phyloP scores from a whole-genome alignment of 1,140 invertebrate species.

The Drosophila bocqueti region DNA sequence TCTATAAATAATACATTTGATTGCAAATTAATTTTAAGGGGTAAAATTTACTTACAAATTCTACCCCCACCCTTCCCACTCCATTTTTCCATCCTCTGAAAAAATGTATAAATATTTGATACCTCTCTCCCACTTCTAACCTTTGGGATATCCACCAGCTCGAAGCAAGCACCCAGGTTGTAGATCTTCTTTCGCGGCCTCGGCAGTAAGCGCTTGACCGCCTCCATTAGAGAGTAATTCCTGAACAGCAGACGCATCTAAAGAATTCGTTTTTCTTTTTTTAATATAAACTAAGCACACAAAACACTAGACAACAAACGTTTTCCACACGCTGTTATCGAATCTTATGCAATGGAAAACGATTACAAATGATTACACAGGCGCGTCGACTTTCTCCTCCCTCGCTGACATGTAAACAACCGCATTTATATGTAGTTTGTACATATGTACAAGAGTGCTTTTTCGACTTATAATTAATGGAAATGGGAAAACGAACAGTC shows the following conservation, averaged over 20 bases:
- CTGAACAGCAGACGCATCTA: conserved; percentile 54
- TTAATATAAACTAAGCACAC: conserved; percentile 53
- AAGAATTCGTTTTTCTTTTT: conserved; percentile 17
- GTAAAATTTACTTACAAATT: not conserved
- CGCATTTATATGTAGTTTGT: conserved; percentile 34
- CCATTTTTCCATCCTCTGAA: not conserved
- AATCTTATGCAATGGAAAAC: conserved; percentile 69
- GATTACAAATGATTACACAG: conserved; percentile 61
- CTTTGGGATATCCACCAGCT: conserved; percentile 59
- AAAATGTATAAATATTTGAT: not conserved
- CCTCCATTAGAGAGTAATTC: conserved; percentile 40
- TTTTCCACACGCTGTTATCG: conserved; percentile 61
- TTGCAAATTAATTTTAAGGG: not conserved
- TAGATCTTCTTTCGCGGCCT: conserved; percentile 62
- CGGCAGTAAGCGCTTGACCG: conserved; percentile 49
- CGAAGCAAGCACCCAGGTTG: conserved; percentile 70
- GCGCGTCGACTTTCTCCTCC: conserved; percentile 45
- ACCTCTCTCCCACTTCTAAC: conserved; percentile 39
- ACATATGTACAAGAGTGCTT: conserved; percentile 48
- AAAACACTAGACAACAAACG: conserved; percentile 44
- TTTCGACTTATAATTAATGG: conserved; percentile 58
- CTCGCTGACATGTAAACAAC: conserved; percentile 42
- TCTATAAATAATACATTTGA: not conserved
- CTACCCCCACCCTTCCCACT: not conserved
- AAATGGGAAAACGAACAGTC: conserved; percentile 50